Conservation (phyloP, 2,888 invertebrate genomes). For the Candidula unifasciata region DNA sequence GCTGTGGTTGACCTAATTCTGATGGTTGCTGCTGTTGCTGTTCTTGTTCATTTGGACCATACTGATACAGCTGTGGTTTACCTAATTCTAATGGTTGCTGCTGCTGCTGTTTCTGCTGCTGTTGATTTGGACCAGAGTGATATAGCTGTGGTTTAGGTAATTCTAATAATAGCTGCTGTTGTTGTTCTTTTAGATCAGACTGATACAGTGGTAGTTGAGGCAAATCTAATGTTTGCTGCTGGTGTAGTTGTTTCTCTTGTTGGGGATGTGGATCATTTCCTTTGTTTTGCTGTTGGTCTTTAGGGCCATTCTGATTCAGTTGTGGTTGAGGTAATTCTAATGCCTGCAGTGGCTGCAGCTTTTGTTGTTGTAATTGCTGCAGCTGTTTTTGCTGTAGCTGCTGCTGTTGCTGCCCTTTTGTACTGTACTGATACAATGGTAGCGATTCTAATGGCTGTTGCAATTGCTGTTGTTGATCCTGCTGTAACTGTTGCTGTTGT, state of each 20-base stretch:
- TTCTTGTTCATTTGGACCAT: not conserved
- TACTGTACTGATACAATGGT: not conserved
- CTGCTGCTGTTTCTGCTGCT: not conserved
- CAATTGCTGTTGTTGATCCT: not conserved
- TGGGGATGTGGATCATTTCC: too few species aligned
- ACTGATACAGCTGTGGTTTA: not conserved
- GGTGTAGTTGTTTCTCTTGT: not conserved
- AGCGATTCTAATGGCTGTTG: not conserved
- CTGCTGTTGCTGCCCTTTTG: not conserved
- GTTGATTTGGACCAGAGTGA: not conserved
- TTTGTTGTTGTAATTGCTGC: not conserved
- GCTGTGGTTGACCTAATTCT: not conserved
- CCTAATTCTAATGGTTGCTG: not conserved
- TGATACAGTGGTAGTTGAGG: not conserved
- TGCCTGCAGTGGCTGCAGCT: not conserved
- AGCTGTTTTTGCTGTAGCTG: not conserved
- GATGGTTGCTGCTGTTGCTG: not conserved
- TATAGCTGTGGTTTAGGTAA: not conserved
- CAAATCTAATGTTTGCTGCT: not conserved
- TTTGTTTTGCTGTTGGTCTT: too few species aligned
- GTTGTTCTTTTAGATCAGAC: not conserved
- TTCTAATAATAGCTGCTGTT: not conserved
- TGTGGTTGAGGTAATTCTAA: not conserved
- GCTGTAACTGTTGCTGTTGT: not conserved
- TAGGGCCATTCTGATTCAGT: not conserved